Base-by-base conservation (phyloP, 2,797 vertebrate genomes). In the Ataeniobius toweri region DNA sequence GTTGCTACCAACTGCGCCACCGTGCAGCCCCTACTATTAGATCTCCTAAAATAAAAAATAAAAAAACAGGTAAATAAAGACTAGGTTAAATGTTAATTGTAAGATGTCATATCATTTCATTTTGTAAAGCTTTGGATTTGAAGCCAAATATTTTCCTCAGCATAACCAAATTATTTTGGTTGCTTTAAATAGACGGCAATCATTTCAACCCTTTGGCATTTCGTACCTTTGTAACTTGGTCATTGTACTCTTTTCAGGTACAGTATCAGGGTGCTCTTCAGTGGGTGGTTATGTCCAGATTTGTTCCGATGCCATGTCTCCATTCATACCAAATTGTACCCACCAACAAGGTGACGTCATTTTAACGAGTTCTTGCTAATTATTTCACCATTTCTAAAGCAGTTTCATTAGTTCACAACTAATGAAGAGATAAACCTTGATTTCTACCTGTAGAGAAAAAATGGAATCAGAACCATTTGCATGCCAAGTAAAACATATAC, bases 401-500 rank as follows among this genome's bases (percentile, higher is more conserved):
- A 36, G 36, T 36, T 36, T 36, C 36, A 36, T 36, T 36, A 36
- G 36, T 36, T 36, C 4, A 36, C 36, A 36, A 36, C 36, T 36
- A 4, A 31, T 3, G 2, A 31, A 4, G 36, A 36, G 36, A 36
- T 36, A 36, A 36, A 36, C 36, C 44, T 46, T 46, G 6, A 7
- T 46, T 46, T 46, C 10, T 10, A 1, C 44, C 44, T 46, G 44
- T 46, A 46, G 44, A 46, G 14, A 12, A 28, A 3, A 70, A 51
- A 46, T 13, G 24, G 12, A 28, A 55, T 4, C 67, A 10, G 10
- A 68, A 9, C 2, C 22, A 3, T 59, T n/a, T 74, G 44, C 14
- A 75, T 73, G 36, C 8, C 72, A 75, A 22, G 55, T 58, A 71
- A 48, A 81, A 56, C 44, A 76, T 53, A 26, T 31, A 68, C 61